These are phyloP conservation scores for Fukomys damarensis DNA, from an alignment of 2,113 vertebrate species.

Conservation along the genomic window DNA sequence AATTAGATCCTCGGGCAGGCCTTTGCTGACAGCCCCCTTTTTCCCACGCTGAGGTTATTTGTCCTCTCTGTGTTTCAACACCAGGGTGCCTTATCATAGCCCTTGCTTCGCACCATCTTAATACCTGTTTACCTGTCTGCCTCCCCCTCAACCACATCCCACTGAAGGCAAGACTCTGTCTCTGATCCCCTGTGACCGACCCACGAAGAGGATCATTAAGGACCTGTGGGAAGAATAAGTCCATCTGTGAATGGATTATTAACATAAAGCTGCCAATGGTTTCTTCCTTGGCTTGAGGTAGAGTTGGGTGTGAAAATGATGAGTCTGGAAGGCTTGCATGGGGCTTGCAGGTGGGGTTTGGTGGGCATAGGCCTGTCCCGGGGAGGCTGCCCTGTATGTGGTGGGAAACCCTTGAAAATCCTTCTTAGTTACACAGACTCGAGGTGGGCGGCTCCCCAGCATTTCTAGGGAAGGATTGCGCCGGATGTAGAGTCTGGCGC, in stretches of 20 bases:
- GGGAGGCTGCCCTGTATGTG: too few species aligned
- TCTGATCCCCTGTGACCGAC: background rate
- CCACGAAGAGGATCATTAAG: background rate
- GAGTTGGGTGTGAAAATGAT: background rate
- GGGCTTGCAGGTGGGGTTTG: background rate
- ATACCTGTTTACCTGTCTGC: background rate
- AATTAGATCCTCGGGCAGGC: background rate
- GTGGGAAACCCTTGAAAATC: background rate
- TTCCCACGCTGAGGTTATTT: background rate
- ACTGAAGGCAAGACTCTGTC: background rate
- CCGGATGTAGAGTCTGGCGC: fast-evolving
- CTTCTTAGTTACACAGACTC: background rate
- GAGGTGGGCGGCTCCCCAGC: background rate
- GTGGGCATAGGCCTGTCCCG: background rate
- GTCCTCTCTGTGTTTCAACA: background rate
- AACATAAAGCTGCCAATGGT: background rate
- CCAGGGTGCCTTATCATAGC: fast-evolving
- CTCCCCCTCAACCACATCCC: background rate
- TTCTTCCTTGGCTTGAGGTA: background rate
- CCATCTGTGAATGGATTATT: background rate
- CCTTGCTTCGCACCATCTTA: background rate
- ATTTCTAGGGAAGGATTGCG: background rate
- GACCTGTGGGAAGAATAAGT: background rate
- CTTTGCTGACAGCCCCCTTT: background rate
- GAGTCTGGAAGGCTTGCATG: background rate